A percentile compares a stretch with the other conserved stretches of the same genome.
Evolutionary conservation across 2,888 invertebrate species (phyloP).

Genomic region (Macaria notata): DNA sequence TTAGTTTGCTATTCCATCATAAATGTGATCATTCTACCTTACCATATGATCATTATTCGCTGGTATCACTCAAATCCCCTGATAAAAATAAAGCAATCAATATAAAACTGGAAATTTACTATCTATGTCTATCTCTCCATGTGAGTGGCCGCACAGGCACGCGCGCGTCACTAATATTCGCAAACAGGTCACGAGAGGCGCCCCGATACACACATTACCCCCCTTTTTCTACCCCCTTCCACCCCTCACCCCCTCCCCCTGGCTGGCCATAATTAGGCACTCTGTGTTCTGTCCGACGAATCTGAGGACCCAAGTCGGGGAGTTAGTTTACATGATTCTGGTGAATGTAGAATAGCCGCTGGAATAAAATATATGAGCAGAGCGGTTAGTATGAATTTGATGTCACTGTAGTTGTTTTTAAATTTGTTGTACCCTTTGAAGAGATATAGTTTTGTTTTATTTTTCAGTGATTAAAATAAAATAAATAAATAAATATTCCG

Average conservation of each 20-base stretch:
- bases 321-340: background rate
- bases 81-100: no score
- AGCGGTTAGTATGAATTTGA: background rate
- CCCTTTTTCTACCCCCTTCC: slow-evolving; percentile 3
- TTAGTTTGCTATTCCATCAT: no score
- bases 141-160: slow-evolving; percentile 23
- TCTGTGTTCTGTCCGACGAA: slow-evolving; percentile 30
- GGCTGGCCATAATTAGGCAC: slow-evolving; percentile 33
- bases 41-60: no score
- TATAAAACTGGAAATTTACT: no score
- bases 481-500: no score
- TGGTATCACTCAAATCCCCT: no score
- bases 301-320: slow-evolving; percentile 19
- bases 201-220: slow-evolving; percentile 35
- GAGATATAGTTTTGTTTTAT: no score
- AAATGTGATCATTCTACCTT: no score
- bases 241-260: slow-evolving; percentile 4
- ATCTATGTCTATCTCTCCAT: no score
- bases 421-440: no score
- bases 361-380: background rate
- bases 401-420: no score
- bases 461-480: no score
- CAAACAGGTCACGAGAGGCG: slow-evolving; percentile 39
- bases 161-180: slow-evolving; percentile 34
- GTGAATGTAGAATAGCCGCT: background rate